These are phyloP conservation scores for Plestiodon gilberti DNA, from an alignment of 2,113 vertebrate species.

Conservation along the genomic window DNA sequence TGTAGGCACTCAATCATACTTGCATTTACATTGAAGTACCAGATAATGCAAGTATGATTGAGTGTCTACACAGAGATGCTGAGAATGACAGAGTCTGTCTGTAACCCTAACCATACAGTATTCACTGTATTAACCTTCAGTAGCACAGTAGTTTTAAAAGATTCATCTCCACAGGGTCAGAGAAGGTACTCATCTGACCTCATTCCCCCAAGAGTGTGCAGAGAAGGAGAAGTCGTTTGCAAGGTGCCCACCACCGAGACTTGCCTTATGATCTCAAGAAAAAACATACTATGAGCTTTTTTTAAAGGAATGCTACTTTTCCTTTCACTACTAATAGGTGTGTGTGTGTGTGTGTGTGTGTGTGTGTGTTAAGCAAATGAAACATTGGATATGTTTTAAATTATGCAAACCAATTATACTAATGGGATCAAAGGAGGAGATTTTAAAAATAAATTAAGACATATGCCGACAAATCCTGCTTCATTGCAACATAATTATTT, in stretches of 20 bases:
- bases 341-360: no score
- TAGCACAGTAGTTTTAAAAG: background rate
- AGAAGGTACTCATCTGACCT: background rate
- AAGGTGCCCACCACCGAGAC: background rate
- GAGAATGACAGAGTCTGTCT: background rate
- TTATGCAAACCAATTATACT: constrained; percentile 3
- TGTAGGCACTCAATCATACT: background rate
- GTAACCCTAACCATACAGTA: no score
- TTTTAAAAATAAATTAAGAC: constrained; percentile 10
- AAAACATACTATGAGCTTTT: background rate
- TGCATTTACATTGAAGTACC: background rate
- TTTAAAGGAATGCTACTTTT: background rate
- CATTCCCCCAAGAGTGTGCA: background rate
- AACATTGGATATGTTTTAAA: background rate
- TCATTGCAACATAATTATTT: background rate
- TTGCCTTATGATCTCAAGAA: background rate
- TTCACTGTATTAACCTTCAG: background rate
- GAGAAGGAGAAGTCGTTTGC: background rate
- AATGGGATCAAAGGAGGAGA: constrained; percentile 1
- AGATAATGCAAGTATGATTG: background rate
- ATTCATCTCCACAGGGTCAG: background rate
- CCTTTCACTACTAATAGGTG: background rate
- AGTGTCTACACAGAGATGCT: background rate
- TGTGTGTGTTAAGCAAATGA: background rate
- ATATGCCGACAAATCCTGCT: background rate